Base-by-base conservation (phyloP, 2,113 vertebrate species). In the Oryzias javanicus region DNA sequence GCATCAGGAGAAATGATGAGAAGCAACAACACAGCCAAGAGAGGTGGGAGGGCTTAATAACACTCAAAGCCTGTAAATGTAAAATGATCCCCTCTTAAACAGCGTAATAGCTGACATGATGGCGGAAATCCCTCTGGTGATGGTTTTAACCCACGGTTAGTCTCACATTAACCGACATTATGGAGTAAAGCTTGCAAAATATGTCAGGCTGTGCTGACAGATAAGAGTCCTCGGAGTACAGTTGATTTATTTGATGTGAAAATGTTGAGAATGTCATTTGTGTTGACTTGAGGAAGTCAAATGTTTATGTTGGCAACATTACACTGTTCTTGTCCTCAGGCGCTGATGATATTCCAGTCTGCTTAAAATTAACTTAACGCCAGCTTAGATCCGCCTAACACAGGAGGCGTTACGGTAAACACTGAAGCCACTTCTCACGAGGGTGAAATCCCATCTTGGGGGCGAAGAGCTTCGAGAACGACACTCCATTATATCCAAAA, bases 71-170 rank as follows among this genome's bases (percentile, higher is more conserved):
- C 40, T 47, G 20, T 2, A 64, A 22, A 14, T 53, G 27, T 44
- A 46, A 59, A 58, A 44, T 15, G 2, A 42, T 54, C 60, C 48
- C n/a, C 50, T 16, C 25, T 35, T 35, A 35, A 35, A 35, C 35
- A 10, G 3, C 8, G 8, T 35, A 35, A 35, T 35, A 35, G 35
- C 35, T 35, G 35, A 35, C 35, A 35, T 47, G 16, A 18, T 25
- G 46, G 42, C 46, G 5, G 47, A 16, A 49, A 57, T 15, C n/a
- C 20, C 4, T 48, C 35, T 0, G 13, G 60, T 55, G 44, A 22
- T 70, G 24, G 40, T 67, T 57, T 45, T 42, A 73, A 4, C 17
- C 15, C 6, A 55, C 25, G 46, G 41, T 55, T 42, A 64, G 42
- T 68, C 54, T 24, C 42, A 59, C 45, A 7, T 42, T 35, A 20